Base-by-base conservation (phyloP, 1,140 invertebrate species). In the Chrysomallon squamiferum region DNA sequence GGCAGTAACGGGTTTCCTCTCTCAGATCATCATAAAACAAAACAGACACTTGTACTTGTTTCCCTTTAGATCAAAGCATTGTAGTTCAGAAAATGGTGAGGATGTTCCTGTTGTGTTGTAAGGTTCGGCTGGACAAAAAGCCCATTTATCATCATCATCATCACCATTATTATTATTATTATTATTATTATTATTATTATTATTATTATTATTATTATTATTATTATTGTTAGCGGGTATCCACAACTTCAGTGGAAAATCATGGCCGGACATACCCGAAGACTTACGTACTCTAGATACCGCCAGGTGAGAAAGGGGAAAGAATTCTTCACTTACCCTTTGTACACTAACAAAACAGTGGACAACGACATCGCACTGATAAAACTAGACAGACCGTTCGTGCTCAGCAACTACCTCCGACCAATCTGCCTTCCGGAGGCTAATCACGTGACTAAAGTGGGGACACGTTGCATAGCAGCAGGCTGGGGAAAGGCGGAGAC, bases 331-430 rank as follows among this genome's bases (percentile, higher is more conserved):
- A 43, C 66, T 13, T 68, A 79, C 57, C 66, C 66, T 3, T 61
- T 64, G 5, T 79, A 68, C 62, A 63, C 64, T 38, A 29, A 57
- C 11, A 41, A 38, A 18, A 95, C 93, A 0, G 93, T 96, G n/a
- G 91, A 95, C 77, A 95, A 95, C 79, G 95, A 97, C 81, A 90
- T 97, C 20, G 95, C 94, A 2, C 84, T 97, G 52, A 85, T 97
- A 27, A 95, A 96, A 80, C 88, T 98, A 6, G 91, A 95, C 70
- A 92, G 92, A 0, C 94, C 96, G 1, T 93, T 93, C 0, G 93
- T 95, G 82, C 88, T 97, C 2, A 92, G 92, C 68, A 93, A 95
- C 83, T 94, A 93, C 52, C 92, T 95, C 29, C 92, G 93, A 69
- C 77, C 93, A 22, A 92, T 95, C 9, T 94, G 96, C 83, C 62